Evolutionary conservation across 2,113 vertebrate genomes (phyloP).

Genomic region (Malurus cyaneus): DNA sequence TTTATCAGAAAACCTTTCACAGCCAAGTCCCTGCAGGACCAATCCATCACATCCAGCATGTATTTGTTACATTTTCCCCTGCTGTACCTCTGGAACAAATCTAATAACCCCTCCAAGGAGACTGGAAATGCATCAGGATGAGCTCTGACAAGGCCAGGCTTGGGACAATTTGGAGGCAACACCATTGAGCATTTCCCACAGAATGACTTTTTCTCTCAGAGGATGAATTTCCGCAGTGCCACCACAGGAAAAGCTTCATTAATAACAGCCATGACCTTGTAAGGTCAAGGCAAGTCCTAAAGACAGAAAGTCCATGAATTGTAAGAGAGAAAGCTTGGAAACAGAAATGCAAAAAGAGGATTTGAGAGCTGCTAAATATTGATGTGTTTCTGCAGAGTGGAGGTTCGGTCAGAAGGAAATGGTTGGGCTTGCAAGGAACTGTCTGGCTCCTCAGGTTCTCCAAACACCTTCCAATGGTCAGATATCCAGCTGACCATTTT

Average conservation of each 20-base stretch:
- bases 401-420: background rate
- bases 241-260: background rate
- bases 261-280: background rate
- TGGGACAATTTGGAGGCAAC: background rate
- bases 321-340: background rate
- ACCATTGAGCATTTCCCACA: fast-evolving
- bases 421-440: background rate
- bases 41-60: background rate
- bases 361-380: background rate
- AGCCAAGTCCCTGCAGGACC: background rate
- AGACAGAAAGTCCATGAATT: background rate
- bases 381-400: background rate
- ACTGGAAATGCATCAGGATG: background rate
- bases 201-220: background rate
- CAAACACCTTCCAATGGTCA: background rate
- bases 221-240: background rate
- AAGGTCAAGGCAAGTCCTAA: background rate
- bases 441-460: background rate
- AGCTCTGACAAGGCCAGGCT: background rate
- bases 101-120: background rate
- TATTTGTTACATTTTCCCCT: background rate
- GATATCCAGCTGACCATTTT: background rate
- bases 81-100: background rate
- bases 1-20: background rate
- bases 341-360: background rate